Conservation (phyloP, 2,888 invertebrate genomes). For the Papilio protenor region DNA sequence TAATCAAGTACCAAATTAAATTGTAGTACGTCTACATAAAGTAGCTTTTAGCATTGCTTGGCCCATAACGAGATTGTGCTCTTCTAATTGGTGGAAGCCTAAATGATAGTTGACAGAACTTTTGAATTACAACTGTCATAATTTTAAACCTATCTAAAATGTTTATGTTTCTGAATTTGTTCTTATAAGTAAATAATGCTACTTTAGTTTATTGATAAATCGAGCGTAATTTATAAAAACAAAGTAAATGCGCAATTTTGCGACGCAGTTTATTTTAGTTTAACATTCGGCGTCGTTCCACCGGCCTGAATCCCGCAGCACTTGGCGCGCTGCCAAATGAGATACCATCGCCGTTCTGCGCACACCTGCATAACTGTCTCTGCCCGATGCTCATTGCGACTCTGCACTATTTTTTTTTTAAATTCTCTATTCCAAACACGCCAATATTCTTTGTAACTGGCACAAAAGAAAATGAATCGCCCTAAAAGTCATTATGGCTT, state of each 20-base stretch:
- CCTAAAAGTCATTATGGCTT: neutral
- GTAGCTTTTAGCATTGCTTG: neutral
- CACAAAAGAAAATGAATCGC: slow-evolving; percentile 4
- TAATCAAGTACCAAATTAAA: neutral
- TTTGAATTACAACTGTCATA: neutral
- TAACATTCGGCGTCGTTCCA: slow-evolving; percentile 19
- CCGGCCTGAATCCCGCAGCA: slow-evolving; percentile 16
- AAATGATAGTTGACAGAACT: neutral
- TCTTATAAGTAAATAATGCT: neutral
- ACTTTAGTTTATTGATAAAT: neutral
- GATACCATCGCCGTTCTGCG: slow-evolving; percentile 24
- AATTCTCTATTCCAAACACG: slow-evolving; percentile 17
- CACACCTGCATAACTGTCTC: slow-evolving; percentile 36
- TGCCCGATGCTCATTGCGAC: slow-evolving; percentile 25
- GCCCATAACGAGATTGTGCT: neutral
- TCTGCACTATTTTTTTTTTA: slow-evolving; percentile 22
- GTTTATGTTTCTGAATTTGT: neutral
- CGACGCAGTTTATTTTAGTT: slow-evolving; percentile 33
- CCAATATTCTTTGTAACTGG: slow-evolving; percentile 18
- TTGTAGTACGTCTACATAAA: neutral
- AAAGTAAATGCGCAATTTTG: slow-evolving; percentile 15
- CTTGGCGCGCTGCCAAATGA: slow-evolving; percentile 36
- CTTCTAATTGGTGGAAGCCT: neutral
- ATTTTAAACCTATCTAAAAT: neutral
- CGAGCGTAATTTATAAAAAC: neutral